phyloP scores from a whole-genome alignment of 2,797 vertebrate species.

The Nasua narica region DNA sequence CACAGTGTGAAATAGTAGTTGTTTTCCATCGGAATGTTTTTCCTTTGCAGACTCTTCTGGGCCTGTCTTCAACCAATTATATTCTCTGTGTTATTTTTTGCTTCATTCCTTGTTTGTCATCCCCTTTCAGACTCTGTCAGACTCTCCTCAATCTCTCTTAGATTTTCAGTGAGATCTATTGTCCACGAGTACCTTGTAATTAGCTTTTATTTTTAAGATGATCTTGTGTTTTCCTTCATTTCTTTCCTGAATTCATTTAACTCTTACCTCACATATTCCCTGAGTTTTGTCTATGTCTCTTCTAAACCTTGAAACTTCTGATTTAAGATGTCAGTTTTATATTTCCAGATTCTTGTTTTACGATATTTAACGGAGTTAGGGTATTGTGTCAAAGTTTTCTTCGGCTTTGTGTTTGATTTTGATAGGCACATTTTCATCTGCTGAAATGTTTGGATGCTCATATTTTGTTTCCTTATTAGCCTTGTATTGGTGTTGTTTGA shows the following conservation, averaged over 20 bases:
- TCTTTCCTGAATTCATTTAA: background rate
- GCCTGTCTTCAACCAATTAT: background rate
- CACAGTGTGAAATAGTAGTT: background rate
- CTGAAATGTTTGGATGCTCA: background rate
- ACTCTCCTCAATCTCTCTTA: background rate
- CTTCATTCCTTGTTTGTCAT: background rate
- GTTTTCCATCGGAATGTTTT: background rate
- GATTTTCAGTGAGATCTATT: background rate
- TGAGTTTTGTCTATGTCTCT: background rate
- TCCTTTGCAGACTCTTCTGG: background rate
- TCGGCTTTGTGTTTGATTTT: background rate
- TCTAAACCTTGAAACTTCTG: slow-evolving; percentile 5
- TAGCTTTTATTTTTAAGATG: background rate
- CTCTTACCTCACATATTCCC: background rate
- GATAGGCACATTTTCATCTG: background rate
- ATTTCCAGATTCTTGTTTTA: background rate
- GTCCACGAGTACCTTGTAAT: background rate
- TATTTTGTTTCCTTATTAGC: background rate
- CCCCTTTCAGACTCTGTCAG: background rate
- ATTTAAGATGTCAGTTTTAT: background rate
- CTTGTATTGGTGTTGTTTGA: background rate
- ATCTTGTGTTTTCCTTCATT: background rate
- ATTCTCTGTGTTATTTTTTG: background rate
- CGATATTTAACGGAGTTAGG: background rate
- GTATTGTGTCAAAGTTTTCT: background rate